phyloP scores from a whole-genome alignment of 2,113 vertebrate species.

The Engraulis encrasicolus region DNA sequence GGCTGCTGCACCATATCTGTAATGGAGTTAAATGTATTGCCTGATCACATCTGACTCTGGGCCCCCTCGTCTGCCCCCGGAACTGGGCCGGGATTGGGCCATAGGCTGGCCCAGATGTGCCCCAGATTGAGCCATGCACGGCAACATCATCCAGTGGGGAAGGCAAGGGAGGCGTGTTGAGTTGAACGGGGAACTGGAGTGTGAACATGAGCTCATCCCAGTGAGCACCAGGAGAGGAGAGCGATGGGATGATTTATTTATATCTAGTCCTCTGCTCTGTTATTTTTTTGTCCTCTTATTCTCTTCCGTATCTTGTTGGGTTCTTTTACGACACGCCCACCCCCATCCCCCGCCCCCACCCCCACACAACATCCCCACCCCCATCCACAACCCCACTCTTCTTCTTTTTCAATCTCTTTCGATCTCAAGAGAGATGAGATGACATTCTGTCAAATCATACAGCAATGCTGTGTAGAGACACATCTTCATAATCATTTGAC shows the following conservation, averaged over 20 bases:
- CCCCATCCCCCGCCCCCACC: no score
- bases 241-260: constrained; percentile 72
- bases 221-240: constrained; percentile 63
- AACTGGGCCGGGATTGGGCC: not conserved
- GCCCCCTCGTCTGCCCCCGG: not conserved
- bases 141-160: not conserved
- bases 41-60: not conserved
- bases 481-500: not conserved
- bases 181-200: constrained; percentile 61
- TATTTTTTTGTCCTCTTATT: not conserved
- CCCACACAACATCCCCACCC: no score
- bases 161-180: constrained; percentile 60
- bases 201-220: constrained; percentile 67
- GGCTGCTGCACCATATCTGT: not conserved
- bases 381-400: constrained; percentile 50
- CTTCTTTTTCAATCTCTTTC: constrained; percentile 17
- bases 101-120: not conserved
- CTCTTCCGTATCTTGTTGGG: constrained; percentile 18
- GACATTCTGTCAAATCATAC: not conserved
- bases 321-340: no score
- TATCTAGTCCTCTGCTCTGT: constrained; percentile 33
- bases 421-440: not conserved
- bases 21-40: not conserved
- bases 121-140: not conserved
- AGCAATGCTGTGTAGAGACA: not conserved